These are phyloP conservation scores for Nemopilema nomurai DNA, from an alignment of 30 jellyfish, hydroid and myxozoan genomes.

Conservation along the genomic window DNA sequence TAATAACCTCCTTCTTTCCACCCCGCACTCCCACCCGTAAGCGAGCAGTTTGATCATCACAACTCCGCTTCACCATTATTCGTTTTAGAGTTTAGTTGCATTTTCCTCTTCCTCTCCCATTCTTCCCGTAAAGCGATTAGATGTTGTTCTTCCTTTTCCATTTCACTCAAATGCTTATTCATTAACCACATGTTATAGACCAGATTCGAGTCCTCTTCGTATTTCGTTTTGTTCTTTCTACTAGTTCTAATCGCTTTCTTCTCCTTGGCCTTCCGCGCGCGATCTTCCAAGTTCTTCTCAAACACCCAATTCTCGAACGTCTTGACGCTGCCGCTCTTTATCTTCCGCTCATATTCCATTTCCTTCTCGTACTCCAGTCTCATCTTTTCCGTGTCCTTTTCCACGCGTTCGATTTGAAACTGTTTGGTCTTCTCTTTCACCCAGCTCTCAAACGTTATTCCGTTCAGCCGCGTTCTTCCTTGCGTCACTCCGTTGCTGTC, in stretches of 20 bases:
- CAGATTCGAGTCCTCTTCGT: constrained; percentile 57
- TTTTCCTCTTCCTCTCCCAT: constrained; percentile 47
- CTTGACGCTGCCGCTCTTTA: constrained; percentile 37
- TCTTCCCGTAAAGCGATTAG: constrained; percentile 17
- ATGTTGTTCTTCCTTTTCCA: constrained; percentile 49
- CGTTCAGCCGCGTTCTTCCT: constrained; percentile 8
- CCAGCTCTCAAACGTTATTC: constrained; percentile 53
- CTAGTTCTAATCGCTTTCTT: constrained; percentile 15
- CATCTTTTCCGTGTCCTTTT: constrained; percentile 23
- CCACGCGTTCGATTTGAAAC: constrained; percentile 54
- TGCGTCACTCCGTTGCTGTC: not conserved
- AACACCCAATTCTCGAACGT: constrained; percentile 77
- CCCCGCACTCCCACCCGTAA: too few relatives aligned
- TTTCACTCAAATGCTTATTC: constrained; percentile 51
- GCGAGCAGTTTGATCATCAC: too few relatives aligned
- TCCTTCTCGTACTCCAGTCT: constrained; percentile 40
- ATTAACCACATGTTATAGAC: constrained; percentile 62
- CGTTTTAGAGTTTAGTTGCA: not conserved
- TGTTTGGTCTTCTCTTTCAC: constrained; percentile 35
- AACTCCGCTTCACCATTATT: not conserved
- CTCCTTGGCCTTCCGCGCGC: constrained; percentile 33
- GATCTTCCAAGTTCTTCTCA: constrained; percentile 49
- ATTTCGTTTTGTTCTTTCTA: constrained; percentile 14
- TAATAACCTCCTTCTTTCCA: too few relatives aligned
- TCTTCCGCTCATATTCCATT: constrained; percentile 10